These are phyloP conservation scores for Drosophila melanosoma DNA, from an alignment of 2,888 invertebrate genomes.

Conservation along the genomic window DNA sequence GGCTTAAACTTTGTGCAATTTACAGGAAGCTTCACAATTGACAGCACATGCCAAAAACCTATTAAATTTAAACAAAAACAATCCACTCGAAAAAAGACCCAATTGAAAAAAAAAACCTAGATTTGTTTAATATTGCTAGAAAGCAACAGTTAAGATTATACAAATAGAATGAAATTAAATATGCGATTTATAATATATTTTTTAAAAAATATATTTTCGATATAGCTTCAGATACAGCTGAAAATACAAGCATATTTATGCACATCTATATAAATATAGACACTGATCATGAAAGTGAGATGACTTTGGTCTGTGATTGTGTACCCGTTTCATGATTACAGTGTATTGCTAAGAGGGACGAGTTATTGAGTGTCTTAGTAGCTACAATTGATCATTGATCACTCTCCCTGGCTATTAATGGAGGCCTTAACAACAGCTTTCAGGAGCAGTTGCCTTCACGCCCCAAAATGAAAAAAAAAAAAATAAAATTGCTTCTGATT, in stretches of 20 bases:
- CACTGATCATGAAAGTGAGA: neutral
- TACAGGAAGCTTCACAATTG: slow-evolving; percentile 53
- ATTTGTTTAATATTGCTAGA: too few species aligned
- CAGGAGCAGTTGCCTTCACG: slow-evolving; percentile 28
- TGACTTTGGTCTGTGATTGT: neutral
- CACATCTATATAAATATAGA: neutral
- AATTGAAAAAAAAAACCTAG: neutral
- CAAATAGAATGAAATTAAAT: neutral
- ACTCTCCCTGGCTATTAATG: slow-evolving; percentile 26
- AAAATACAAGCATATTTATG: neutral
- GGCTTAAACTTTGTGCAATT: slow-evolving; percentile 40
- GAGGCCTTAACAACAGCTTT: slow-evolving; percentile 20
- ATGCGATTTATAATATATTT: neutral
- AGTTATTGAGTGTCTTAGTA: slow-evolving; percentile 10
- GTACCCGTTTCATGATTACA: slow-evolving; percentile 14
- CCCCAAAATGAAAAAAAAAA: slow-evolving; percentile 19
- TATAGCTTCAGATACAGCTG: neutral
- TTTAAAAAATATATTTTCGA: too few species aligned
- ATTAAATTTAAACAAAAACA: slow-evolving; percentile 1
- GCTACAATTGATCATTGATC: slow-evolving; percentile 16
- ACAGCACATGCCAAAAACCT: slow-evolving; percentile 50
- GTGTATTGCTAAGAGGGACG: slow-evolving; percentile 13
- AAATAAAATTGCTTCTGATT: slow-evolving; percentile 10
- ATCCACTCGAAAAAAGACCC: neutral
- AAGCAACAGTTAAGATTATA: neutral